Percentiles rank a stretch among this genome's conserved stretches.
Evolutionary conservation across 2,888 invertebrate genomes (phyloP).

Genomic region (Epistrophella euchroma): DNA sequence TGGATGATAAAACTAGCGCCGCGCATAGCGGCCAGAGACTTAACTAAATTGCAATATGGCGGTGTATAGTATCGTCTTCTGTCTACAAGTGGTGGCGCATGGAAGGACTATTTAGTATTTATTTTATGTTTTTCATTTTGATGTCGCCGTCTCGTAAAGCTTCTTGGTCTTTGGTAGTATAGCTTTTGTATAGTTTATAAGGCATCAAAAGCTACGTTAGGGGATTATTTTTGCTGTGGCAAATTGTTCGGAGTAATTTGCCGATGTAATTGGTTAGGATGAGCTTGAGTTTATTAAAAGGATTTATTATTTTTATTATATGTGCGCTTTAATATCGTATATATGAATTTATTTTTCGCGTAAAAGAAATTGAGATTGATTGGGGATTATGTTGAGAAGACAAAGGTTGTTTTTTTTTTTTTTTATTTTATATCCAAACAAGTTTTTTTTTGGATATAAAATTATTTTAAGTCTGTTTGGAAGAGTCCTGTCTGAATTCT

Average conservation of each 20-base stretch:
- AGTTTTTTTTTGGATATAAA: slow-evolving; percentile 54
- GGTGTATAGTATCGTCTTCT: not conserved
- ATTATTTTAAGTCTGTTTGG: slow-evolving; percentile 22
- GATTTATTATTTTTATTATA: slow-evolving; percentile 63
- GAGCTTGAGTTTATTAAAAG: slow-evolving; percentile 64
- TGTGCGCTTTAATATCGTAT: slow-evolving; percentile 37
- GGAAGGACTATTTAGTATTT: slow-evolving; percentile 47
- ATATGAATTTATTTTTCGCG: slow-evolving; percentile 39
- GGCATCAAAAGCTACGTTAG: slow-evolving; percentile 19
- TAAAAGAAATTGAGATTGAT: slow-evolving; percentile 58
- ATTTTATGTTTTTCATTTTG: slow-evolving; percentile 64
- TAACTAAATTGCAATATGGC: slow-evolving; percentile 67
- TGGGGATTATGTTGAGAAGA: slow-evolving; percentile 52
- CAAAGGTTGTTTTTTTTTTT: not conserved
- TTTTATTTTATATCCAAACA: slow-evolving; percentile 7
- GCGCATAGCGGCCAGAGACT: slow-evolving; percentile 33
- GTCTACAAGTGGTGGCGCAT: slow-evolving; percentile 23
- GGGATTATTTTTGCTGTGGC: slow-evolving; percentile 40
- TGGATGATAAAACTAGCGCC: slow-evolving; percentile 66
- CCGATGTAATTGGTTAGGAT: slow-evolving; percentile 55
- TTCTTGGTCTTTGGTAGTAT: not conserved
- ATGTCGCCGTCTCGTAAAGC: slow-evolving; percentile 59
- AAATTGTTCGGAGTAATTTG: slow-evolving; percentile 65
- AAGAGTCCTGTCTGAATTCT: not conserved
- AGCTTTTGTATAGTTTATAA: too few relatives aligned